These are phyloP conservation scores for Eurytoma californica DNA, from an alignment of 2,888 invertebrate genomes.

Conservation along the genomic window DNA sequence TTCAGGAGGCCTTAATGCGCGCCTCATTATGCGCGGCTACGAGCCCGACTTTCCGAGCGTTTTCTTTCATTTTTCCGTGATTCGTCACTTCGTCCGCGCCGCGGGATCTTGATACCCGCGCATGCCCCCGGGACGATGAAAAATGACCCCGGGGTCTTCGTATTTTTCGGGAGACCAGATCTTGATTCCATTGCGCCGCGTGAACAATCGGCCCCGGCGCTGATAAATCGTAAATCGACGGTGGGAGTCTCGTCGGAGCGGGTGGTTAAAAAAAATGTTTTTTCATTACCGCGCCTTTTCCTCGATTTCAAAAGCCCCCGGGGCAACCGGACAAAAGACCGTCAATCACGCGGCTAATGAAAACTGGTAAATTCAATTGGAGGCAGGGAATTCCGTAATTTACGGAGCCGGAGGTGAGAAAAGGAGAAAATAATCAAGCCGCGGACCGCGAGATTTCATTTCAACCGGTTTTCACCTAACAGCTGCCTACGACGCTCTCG, in stretches of 20 bases:
- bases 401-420: constrained; percentile 35
- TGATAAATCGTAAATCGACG: too few species aligned
- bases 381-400: constrained; percentile 42
- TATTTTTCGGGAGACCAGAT: not conserved
- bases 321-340: constrained; percentile 24
- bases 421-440: constrained; percentile 48
- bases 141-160: not conserved
- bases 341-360: constrained; percentile 22
- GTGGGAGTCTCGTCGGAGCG: too few species aligned
- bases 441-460: constrained; percentile 47
- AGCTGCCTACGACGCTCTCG: constrained; percentile 8
- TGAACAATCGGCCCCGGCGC: too few species aligned
- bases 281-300: not conserved
- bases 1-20: constrained; percentile 23
- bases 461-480: constrained; percentile 52
- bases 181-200: too few species aligned
- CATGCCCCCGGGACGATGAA: constrained; percentile 1
- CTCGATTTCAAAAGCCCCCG: not conserved
- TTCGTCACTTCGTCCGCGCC: not conserved
- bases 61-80: not conserved
- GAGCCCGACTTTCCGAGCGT: not conserved
- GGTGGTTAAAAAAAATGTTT: not conserved
- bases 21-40: too few species aligned
- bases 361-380: constrained; percentile 41
- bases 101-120: not conserved